Base-by-base conservation (phyloP, 1,140 invertebrate species). In the Mylabris phalerata region DNA sequence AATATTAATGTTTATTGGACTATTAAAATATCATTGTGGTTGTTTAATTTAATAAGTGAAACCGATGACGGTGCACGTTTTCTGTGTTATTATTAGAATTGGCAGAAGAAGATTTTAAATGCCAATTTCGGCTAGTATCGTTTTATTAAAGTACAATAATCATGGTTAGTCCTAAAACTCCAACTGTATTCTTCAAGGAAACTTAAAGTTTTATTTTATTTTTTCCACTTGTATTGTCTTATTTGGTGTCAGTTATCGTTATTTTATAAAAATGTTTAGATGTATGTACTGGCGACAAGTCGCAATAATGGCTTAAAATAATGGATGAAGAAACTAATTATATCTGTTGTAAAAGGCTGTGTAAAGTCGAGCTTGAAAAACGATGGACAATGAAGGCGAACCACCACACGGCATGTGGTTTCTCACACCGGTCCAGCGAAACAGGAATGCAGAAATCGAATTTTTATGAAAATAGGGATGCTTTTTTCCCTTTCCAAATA, bases 391-490 rank as follows among this genome's bases (percentile, higher is more conserved):
- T 59, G 54, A 65, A 50, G 46, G 50, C 44, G 26, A 26, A 32
- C 32, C 32, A 32, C 32, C 32, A 44, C 46, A 49, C 38, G 47
- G 47, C 50, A 54, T 48, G 51, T 55, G 50, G 57, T 60, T 39
- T 58, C 44, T 40, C 48, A 42, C 43, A 32, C 50, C 56, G 41
- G 57, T 45, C 60, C 62, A 68, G 56, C 54, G 55, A 32, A 32
- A 38, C 41, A 50, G 57, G 67, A 68, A 68, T 69, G 67, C 50
- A 60, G 59, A 64, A 69, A 69, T 67, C 65, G 65, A 59, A 69
- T 67, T 69, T 69, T 67, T 69, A 66, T 67, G 32, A 32, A 32
- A 3, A 32, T 32, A 3, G 32, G 32, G 32, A 4, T 5, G 32
- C 7, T 32, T 32, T 32, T 32, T 32, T 7, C 4, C 1, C 7